A percentile compares a stretch with the other conserved stretches of the same genome.
These are phyloP conservation scores for Melanchra persicariae DNA, from an alignment of 2,888 invertebrate genomes.

Conservation along the genomic window DNA sequence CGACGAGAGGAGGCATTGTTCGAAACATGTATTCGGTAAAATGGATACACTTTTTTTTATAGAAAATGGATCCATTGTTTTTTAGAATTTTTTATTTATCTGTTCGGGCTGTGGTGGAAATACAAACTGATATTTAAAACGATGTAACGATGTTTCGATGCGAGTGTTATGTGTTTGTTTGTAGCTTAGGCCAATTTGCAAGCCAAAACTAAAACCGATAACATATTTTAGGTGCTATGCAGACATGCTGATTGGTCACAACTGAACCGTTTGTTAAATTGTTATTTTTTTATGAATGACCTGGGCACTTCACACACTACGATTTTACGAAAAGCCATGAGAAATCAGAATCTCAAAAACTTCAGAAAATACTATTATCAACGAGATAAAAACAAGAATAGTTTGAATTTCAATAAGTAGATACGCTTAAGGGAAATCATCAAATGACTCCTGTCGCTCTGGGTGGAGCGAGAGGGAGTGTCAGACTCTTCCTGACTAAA, in stretches of 20 bases:
- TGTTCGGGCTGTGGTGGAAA: conserved; percentile 5
- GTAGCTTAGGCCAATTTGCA: background rate
- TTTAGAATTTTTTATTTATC: conserved; percentile 18
- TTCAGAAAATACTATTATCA: too few relatives aligned
- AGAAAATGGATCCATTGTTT: conserved; percentile 15
- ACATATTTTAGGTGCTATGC: background rate
- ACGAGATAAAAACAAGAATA: too few relatives aligned
- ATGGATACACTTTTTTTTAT: conserved; percentile 21
- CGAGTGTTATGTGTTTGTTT: background rate
- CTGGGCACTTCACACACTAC: background rate
- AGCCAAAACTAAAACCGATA: background rate
- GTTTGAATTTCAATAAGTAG: too few relatives aligned
- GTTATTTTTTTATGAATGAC: background rate
- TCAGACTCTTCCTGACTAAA: too few relatives aligned
- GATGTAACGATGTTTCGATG: conserved; percentile 39
- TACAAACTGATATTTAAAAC: conserved; percentile 43
- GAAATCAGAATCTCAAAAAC: too few relatives aligned
- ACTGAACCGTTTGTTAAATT: background rate
- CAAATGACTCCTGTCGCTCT: too few relatives aligned
- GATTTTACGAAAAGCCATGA: too few relatives aligned
- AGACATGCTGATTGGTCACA: background rate
- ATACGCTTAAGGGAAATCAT: too few relatives aligned
- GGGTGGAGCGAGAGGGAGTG: too few relatives aligned
- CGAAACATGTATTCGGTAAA: conserved; percentile 30
- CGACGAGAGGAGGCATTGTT: conserved; percentile 25